Base-by-base conservation (phyloP, 1,140 invertebrate species). In the Sesamia nonagrioides region DNA sequence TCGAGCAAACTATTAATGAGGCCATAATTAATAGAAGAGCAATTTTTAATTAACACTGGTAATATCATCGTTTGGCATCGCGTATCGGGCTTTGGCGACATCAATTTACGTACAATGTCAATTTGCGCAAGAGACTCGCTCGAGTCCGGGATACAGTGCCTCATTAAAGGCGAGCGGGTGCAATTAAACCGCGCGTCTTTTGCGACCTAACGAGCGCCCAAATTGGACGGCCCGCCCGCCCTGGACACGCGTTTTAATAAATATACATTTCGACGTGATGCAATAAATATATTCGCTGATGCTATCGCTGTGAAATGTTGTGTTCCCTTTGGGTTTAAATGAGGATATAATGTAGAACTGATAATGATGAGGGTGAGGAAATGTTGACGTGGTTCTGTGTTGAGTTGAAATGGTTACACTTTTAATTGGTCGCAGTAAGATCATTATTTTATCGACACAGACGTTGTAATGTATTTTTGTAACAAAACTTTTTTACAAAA, bases 121-220 rank as follows among this genome's bases (percentile, higher is more conserved):
- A 91, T 92, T 92, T 92, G 91, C 83, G 86, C 86, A 84, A 86
- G 88, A 89, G 84, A 86, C 86, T 80, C 88, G 88, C 82, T 83
- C 86, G 83, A 85, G 81, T 84, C 82, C 77, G 85, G 87, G 87
- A 89, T 88, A 88, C 88, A 88, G 89, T 84, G 86, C 88, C 91
- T 94, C 92, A 91, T 94, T 94, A 94, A 90, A 88, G 90, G 89
- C 88, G 85, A 86, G 87, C 89, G 89, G 92, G 89, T 88, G 90
- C 92, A 93, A 93, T 93, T 93, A 93, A 92, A 89, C 82, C 83
- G 86, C 82, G 88, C 90, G 92, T 94, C 92, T 92, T 91, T 94
- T 94, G 90, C 91, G 87, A 87, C 81, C 88, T 92, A 92, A 94
- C 91, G 91, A 92, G 89, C 88, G 84, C 79, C 86, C 86, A 92